phyloP scores from a whole-genome alignment of 2,797 vertebrate species.

The Australoheros facetus region DNA sequence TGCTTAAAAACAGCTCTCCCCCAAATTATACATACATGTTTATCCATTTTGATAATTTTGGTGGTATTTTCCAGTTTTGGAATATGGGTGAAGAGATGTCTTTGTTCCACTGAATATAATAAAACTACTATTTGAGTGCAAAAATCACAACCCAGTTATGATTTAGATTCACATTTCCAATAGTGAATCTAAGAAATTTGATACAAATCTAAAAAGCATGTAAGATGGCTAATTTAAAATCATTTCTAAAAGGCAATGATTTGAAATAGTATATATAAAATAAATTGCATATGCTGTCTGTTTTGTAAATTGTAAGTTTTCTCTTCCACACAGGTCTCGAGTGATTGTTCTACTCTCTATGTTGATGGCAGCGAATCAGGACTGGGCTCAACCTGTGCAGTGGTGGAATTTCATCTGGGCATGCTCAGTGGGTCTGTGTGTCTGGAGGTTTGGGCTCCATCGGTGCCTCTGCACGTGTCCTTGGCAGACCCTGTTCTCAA shows the following conservation, averaged over 20 bases:
- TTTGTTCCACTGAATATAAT: background rate
- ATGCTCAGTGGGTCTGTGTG: constrained; percentile 69
- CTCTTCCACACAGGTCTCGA: constrained; percentile 69
- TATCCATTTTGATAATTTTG: background rate
- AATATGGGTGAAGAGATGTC: background rate
- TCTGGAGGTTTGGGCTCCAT: constrained; percentile 78
- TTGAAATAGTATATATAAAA: background rate
- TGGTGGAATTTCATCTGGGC: constrained; percentile 76
- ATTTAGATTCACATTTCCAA: too few relatives aligned
- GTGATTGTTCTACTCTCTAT: constrained; percentile 75
- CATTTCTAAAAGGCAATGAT: background rate
- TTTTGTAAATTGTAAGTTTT: background rate
- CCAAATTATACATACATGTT: background rate
- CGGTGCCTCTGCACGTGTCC: constrained; percentile 74
- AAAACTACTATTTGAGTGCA: background rate
- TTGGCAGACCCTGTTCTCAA: constrained; percentile 78
- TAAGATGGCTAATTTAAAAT: background rate
- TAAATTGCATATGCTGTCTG: background rate
- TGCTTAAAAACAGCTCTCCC: background rate
- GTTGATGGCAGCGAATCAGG: constrained; percentile 82
- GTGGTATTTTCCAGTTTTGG: background rate
- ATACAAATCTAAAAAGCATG: background rate
- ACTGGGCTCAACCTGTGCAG: constrained; percentile 71
- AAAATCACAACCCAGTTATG: background rate
- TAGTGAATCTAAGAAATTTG: background rate